These are phyloP conservation scores for Heliconius eleuchia DNA, from an alignment of 1,140 invertebrate genomes.

Conservation along the genomic window DNA sequence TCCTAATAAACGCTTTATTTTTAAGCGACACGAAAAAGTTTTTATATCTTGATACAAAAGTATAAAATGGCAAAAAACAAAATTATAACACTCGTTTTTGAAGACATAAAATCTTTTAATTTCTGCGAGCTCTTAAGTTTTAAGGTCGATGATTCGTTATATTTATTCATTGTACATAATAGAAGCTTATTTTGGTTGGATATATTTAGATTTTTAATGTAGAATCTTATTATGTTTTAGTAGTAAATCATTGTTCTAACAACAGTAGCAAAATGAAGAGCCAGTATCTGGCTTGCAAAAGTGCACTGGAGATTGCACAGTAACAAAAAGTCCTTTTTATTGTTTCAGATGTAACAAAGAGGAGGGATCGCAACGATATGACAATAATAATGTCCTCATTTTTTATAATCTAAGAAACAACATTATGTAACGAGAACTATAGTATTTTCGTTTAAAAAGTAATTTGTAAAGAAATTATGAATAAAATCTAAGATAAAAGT, in stretches of 20 bases:
- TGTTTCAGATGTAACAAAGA: conserved; percentile 51
- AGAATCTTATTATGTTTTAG: background rate
- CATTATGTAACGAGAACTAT: conserved; percentile 17
- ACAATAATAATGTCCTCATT: conserved; percentile 37
- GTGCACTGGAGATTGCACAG: conserved; percentile 31
- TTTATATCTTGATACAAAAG: conserved; percentile 14
- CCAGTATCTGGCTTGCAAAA: conserved; percentile 37
- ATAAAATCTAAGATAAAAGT: conserved; percentile 39
- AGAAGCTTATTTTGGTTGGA: background rate
- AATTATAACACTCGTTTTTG: conserved; percentile 4
- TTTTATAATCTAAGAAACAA: conserved; percentile 26
- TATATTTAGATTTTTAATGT: background rate
- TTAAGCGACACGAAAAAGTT: conserved; percentile 7
- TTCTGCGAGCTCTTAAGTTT: background rate
- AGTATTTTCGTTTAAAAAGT: conserved; percentile 12
- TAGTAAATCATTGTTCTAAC: conserved; percentile 32
- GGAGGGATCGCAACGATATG: conserved; percentile 28
- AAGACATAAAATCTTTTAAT: conserved; percentile 15
- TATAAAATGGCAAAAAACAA: background rate
- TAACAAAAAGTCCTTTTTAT: conserved; percentile 43
- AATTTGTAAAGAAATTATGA: conserved; percentile 24
- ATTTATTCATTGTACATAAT: background rate
- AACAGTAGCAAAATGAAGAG: conserved; percentile 39
- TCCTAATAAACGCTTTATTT: conserved; percentile 8
- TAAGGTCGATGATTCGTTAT: conserved; percentile 4